Evolutionary conservation across 2,113 vertebrate genomes (phyloP).

Genomic region (Aramus guarauna): DNA sequence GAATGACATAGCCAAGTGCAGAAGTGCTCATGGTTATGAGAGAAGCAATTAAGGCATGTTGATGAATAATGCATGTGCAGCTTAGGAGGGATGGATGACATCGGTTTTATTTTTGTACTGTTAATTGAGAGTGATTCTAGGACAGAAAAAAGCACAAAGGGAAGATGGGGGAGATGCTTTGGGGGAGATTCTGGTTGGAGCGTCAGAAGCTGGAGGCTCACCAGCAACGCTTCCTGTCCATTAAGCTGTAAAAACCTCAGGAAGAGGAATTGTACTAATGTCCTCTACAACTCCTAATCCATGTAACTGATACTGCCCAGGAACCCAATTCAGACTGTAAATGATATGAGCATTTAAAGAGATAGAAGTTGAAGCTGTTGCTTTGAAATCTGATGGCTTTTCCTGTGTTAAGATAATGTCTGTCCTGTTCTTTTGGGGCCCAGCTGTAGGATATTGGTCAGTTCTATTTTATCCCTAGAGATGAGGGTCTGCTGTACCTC

Average conservation of each 20-base stretch:
- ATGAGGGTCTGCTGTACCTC: not conserved
- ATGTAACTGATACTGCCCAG: slow-evolving; percentile 26
- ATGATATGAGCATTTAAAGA: slow-evolving; percentile 34
- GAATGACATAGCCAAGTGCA: slow-evolving; percentile 6
- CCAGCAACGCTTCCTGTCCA: slow-evolving; percentile 44
- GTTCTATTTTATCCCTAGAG: not conserved
- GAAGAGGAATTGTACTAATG: slow-evolving; percentile 32
- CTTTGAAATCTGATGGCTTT: slow-evolving; percentile 17
- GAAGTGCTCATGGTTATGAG: slow-evolving; percentile 43
- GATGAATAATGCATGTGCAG: slow-evolving; percentile 59
- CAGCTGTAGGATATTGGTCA: not conserved
- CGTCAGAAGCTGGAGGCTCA: not conserved
- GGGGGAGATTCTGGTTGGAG: not conserved
- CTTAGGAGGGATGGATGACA: slow-evolving; percentile 57
- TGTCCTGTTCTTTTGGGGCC: not conserved
- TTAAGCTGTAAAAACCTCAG: slow-evolving; percentile 46
- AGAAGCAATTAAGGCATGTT: slow-evolving; percentile 52
- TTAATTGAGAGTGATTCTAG: slow-evolving; percentile 58
- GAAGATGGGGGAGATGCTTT: slow-evolving; percentile 4
- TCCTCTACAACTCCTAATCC: slow-evolving; percentile 36
- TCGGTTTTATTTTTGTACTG: slow-evolving; percentile 49
- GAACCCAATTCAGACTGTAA: slow-evolving; percentile 33
- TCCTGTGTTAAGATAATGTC: not conserved
- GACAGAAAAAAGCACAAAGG: slow-evolving; percentile 23
- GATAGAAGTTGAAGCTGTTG: not conserved